phyloP scores from a whole-genome alignment of 2,113 vertebrate genomes.

The Microtus montanus region DNA sequence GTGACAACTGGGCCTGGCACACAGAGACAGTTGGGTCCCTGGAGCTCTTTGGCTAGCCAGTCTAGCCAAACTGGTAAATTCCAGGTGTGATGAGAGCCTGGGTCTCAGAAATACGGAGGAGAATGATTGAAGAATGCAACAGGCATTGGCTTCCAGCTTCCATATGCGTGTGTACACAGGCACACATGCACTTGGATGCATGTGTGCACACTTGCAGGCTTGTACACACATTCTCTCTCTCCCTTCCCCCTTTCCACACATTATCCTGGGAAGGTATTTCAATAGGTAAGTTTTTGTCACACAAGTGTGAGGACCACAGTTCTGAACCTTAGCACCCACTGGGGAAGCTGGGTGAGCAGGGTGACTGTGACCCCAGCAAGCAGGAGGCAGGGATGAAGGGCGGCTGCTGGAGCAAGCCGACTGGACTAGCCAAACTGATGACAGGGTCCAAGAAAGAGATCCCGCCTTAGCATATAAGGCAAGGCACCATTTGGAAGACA shows the following conservation, averaged over 20 bases:
- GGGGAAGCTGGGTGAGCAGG: neutral
- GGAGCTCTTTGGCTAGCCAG: neutral
- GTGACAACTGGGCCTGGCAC: neutral
- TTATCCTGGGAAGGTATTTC: neutral
- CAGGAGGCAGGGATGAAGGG: too few relatives aligned
- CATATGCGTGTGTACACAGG: neutral
- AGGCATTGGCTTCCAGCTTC: neutral
- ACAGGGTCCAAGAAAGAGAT: neutral
- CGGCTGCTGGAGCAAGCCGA: neutral
- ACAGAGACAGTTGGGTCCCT: too few relatives aligned
- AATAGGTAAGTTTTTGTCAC: neutral
- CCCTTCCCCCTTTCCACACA: neutral
- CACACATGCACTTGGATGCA: neutral
- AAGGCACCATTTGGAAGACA: neutral
- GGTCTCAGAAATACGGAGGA: neutral
- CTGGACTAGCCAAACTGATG: neutral
- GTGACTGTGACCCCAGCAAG: neutral
- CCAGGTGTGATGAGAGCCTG: neutral
- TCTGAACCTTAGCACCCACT: neutral
- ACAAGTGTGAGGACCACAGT: neutral
- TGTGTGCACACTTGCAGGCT: neutral
- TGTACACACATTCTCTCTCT: neutral
- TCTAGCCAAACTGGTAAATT: neutral
- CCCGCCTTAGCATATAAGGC: neutral
- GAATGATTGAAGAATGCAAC: rapidly evolving